Evolutionary conservation across 1,140 invertebrate species (phyloP).

Genomic region (Schlechtendalia chinensis): DNA sequence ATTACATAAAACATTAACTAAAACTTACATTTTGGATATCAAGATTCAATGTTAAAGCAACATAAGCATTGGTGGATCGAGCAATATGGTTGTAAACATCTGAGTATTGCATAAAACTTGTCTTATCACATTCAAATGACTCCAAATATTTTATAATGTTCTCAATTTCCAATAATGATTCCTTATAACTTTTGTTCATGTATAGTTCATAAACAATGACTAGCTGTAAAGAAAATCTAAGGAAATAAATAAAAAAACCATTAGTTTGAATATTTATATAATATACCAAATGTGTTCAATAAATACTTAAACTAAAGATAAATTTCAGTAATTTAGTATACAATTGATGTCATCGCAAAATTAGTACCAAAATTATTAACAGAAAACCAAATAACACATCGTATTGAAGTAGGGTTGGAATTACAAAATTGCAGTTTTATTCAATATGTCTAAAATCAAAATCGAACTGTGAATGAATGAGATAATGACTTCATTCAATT

Average conservation of each 20-base stretch:
- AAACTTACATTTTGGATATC: not conserved
- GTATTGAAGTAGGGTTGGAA: no score
- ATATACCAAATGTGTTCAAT: no score
- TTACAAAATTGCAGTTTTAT: no score
- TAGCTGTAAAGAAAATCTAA: conserved; percentile 3
- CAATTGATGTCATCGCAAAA: no score
- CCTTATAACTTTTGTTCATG: not conserved
- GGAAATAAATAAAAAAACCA: not conserved
- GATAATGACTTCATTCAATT: no score
- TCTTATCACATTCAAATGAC: not conserved
- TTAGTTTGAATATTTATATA: no score
- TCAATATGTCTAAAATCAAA: no score
- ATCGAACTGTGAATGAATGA: no score
- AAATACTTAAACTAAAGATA: no score
- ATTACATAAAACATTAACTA: not conserved
- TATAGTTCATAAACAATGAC: not conserved
- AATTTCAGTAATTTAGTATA: no score
- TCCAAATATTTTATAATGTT: not conserved
- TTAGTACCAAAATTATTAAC: no score
- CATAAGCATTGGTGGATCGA: not conserved
- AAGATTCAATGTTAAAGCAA: not conserved
- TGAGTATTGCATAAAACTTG: not conserved
- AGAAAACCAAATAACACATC: no score
- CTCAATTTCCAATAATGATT: conserved; percentile 28
- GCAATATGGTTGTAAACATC: not conserved